Evolutionary conservation across 2,888 invertebrate genomes (phyloP), one percentile per base, ranked within the genome.

Genomic region (Byasa hedistus): DNA sequence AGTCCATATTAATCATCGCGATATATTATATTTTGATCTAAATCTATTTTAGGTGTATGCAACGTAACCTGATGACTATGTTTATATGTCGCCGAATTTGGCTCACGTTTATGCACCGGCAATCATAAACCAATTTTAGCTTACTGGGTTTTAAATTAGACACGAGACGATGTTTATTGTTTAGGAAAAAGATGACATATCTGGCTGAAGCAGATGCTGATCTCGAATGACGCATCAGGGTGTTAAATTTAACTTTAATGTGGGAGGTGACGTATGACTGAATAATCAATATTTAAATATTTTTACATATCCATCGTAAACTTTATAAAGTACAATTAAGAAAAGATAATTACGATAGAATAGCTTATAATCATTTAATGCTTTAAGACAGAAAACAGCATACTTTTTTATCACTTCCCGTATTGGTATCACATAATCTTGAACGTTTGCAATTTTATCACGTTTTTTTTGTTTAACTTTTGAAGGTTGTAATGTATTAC

Each of bases 61-160:
- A 61, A 54, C 23, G 64, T 64, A 64, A 61, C 27, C 57, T 54
- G 61, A 64, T 68, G 67, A 61, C 52, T 61, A 57, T 64, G 64
- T 61, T 64, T 64, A 61, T 67, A 27, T 57, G 57, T 15, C 36
- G 61, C 21, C 67, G n/a, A 59, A 59, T 68, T 64, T 64, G 61
- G 64, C 67, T 64, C 57, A 44, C 39, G 32, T 64, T 57, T 63
- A 51, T 63, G 24, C 27, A 12, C 55, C 23, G 52, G 22, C 21
- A 27, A 21, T 62, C 56, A 64, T 61, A 61, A 59, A 39, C 39
- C 27, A 44, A 64, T 56, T 64, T 17, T 52, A 60, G n/a, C 19
- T 21, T 12, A 51, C 21, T 21, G 23, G n/a, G 22, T 51, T 23
- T 23, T 5, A 54, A n/a, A 54, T 23, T n/a, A 22, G 52, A 22